Percentiles rank a stretch among this genome's conserved stretches.
These are phyloP conservation scores for Clarias gariepinus DNA, from an alignment of 2,113 vertebrate species.

Conservation along the genomic window DNA sequence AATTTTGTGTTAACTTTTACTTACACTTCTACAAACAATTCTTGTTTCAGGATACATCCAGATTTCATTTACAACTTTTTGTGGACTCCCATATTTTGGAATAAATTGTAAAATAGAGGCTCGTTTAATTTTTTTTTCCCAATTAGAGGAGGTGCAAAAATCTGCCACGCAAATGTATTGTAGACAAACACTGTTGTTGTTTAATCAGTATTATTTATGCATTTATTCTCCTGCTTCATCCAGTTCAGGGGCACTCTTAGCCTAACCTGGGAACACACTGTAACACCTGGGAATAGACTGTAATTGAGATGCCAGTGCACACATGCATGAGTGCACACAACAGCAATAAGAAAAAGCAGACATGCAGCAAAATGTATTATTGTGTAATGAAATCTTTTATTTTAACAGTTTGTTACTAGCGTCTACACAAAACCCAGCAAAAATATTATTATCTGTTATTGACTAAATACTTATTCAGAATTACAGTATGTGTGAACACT, in stretches of 20 bases:
- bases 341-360: background rate
- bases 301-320: background rate
- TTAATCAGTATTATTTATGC: background rate
- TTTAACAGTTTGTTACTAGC: background rate
- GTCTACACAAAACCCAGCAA: background rate
- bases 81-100: background rate
- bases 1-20: background rate
- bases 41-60: background rate
- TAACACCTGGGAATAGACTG: background rate
- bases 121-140: background rate
- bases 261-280: background rate
- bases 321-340: background rate
- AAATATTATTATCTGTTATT: background rate
- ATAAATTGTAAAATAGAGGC: background rate
- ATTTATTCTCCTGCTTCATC: background rate
- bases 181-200: too few relatives aligned
- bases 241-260: background rate
- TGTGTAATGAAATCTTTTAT: background rate
- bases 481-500: background rate
- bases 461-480: background rate
- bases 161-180: background rate
- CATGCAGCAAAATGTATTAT: background rate
- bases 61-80: background rate
- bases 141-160: background rate
- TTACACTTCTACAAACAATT: background rate